Evolutionary conservation across 2,113 vertebrate species (phyloP).

Genomic region (Silurus glanis): DNA sequence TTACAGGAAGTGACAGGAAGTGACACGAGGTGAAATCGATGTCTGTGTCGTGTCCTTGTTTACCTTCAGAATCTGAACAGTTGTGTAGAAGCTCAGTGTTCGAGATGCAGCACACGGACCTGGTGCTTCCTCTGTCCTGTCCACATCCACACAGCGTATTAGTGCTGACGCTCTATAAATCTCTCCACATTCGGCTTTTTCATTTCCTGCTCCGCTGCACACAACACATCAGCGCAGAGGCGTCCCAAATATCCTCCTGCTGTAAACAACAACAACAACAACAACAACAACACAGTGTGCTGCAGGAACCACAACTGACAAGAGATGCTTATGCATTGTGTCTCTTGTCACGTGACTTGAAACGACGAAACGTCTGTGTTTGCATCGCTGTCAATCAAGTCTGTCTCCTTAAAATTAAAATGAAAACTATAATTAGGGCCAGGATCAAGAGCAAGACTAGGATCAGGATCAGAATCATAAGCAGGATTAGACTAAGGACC

Average conservation of each 20-base stretch:
- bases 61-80: conserved; percentile 41
- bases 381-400: too few relatives aligned
- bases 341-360: too few relatives aligned
- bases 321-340: background rate
- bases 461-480: too few relatives aligned
- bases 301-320: conserved; percentile 35
- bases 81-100: conserved; percentile 52
- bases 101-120: conserved; percentile 64
- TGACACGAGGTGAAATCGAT: background rate
- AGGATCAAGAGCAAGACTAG: too few relatives aligned
- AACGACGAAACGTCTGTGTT: too few relatives aligned
- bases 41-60: conserved; percentile 26
- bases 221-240: conserved; percentile 58
- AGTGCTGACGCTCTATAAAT: conserved; percentile 65
- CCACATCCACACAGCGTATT: conserved; percentile 71
- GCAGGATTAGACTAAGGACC: too few relatives aligned
- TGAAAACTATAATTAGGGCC: too few relatives aligned
- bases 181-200: conserved; percentile 61
- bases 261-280: conserved; percentile 54
- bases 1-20: conserved; percentile 23
- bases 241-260: conserved; percentile 58
- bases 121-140: conserved; percentile 63
- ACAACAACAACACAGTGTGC: conserved; percentile 20
- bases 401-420: too few relatives aligned
- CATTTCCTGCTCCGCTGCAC: conserved; percentile 70